phyloP scores from a whole-genome alignment of 2,888 invertebrate genomes.

The Agrochola lychnidis region DNA sequence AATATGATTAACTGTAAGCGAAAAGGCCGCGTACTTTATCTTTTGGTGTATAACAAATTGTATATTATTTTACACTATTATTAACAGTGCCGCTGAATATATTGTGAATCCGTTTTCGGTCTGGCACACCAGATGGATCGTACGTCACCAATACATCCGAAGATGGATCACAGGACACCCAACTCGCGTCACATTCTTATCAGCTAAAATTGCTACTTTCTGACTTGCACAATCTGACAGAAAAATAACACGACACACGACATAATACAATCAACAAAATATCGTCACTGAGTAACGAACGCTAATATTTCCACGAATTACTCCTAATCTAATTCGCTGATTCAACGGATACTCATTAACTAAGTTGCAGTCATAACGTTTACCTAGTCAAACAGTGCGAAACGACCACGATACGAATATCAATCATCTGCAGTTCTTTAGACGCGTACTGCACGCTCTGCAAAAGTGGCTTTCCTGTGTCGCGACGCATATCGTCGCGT shows the following conservation, averaged over 20 bases:
- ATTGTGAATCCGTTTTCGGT: not conserved
- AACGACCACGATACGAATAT: not conserved
- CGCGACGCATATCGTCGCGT: not conserved
- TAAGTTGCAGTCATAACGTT: slow-evolving; percentile 8
- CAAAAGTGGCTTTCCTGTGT: not conserved
- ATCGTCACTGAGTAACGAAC: not conserved
- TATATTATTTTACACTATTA: not conserved
- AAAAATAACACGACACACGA: slow-evolving; percentile 3
- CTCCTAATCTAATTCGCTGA: slow-evolving; percentile 17
- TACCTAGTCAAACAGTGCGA: not conserved
- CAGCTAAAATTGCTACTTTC: not conserved
- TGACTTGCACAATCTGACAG: not conserved
- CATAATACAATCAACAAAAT: slow-evolving; percentile 15
- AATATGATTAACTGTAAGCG: not conserved
- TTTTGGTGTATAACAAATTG: not conserved
- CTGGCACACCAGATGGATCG: not conserved
- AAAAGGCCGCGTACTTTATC: not conserved
- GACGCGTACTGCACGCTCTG: not conserved
- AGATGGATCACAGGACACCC: not conserved
- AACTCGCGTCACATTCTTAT: not conserved
- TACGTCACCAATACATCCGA: not conserved
- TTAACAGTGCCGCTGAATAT: not conserved
- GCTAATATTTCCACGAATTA: slow-evolving; percentile 19
- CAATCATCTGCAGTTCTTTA: slow-evolving; percentile 15
- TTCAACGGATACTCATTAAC: slow-evolving; percentile 2